phyloP scores from a whole-genome alignment of 2,113 vertebrate species.

The Balaenoptera acutorostrata region DNA sequence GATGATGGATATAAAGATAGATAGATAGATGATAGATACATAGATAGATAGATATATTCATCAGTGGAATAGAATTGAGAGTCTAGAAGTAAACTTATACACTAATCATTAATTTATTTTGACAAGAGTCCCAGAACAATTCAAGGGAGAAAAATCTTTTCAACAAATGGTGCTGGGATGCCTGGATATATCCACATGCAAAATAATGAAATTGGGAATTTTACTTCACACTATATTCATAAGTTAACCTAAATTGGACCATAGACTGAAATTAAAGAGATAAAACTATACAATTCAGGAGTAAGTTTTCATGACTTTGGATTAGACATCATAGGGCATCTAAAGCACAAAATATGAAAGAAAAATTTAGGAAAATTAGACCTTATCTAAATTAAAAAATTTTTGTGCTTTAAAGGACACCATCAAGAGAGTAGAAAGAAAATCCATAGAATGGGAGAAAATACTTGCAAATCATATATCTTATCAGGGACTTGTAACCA shows the following conservation, averaged over 20 bases:
- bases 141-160: neutral
- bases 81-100: neutral
- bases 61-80: neutral
- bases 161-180: neutral
- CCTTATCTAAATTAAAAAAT: neutral
- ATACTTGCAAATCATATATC: neutral
- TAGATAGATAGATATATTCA: neutral
- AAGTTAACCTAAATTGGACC: neutral
- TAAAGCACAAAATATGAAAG: neutral
- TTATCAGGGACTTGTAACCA: neutral
- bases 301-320: neutral
- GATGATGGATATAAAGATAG: neutral
- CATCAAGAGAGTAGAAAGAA: neutral
- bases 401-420: neutral
- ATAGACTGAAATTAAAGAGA: neutral
- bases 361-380: neutral
- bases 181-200: neutral
- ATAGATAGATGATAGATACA: neutral
- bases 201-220: neutral
- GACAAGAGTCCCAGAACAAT: neutral
- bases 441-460: neutral
- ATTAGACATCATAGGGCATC: neutral
- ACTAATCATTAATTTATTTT: neutral
- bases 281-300: neutral
- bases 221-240: neutral